A percentile compares a stretch with the other conserved stretches of the same genome.
phyloP scores from a whole-genome alignment of 2,888 invertebrate genomes.

The Euclidia mi region DNA sequence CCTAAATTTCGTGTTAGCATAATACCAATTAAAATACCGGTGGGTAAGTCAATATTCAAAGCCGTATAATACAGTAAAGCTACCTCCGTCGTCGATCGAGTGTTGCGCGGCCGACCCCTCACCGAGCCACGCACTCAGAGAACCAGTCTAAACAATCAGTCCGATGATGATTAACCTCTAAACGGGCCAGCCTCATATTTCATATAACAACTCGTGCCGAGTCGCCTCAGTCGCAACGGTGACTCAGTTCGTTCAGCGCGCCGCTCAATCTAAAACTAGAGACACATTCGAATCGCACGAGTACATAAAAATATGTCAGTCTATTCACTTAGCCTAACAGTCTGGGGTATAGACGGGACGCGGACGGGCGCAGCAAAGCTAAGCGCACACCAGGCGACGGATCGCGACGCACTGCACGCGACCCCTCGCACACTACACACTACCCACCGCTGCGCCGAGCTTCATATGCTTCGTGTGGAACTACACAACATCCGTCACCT shows the following conservation, averaged over 20 bases:
- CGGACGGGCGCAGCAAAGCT: conserved; percentile 62
- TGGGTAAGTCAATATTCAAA: conserved; percentile 87
- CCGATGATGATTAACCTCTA: conserved; percentile 51
- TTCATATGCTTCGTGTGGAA: conserved; percentile 20
- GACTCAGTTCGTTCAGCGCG: conserved; percentile 42
- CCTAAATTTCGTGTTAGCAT: conserved; percentile 81
- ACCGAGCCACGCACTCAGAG: conserved; percentile 31
- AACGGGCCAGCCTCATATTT: conserved; percentile 53
- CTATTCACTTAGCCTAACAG: conserved; percentile 87
- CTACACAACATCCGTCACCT: background rate
- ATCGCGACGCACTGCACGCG: conserved; percentile 32
- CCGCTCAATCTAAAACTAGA: conserved; percentile 73
- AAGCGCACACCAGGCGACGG: conserved; percentile 38
- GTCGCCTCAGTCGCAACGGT: conserved; percentile 28
- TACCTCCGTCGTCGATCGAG: conserved; percentile 67
- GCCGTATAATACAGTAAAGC: conserved; percentile 74
- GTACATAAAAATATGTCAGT: conserved; percentile 87
- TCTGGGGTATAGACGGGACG: conserved; percentile 74
- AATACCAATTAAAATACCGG: conserved; percentile 90
- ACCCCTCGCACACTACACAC: conserved; percentile 25
- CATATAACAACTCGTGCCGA: conserved; percentile 28
- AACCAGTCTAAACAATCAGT: conserved; percentile 40
- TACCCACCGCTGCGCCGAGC: conserved; percentile 28
- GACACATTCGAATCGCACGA: conserved; percentile 85
- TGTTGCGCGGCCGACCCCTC: conserved; percentile 78